Conservation (phyloP, 1,140 invertebrate genomes). For the Lasioglossum baleicum region DNA sequence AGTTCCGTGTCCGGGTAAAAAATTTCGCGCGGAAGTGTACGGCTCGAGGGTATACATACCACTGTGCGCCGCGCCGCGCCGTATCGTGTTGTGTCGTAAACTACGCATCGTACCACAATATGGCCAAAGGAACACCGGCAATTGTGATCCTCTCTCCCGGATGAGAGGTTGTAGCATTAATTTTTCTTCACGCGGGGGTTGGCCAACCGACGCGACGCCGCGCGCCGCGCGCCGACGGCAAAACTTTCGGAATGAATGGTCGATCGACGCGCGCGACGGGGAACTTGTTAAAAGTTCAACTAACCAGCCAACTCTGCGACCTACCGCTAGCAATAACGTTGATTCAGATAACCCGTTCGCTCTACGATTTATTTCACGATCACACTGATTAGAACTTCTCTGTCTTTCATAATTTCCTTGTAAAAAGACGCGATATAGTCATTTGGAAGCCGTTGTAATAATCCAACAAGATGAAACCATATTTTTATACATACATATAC, state of each 20-base stretch:
- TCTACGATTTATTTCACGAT: too few species aligned
- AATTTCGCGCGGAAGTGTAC: not conserved
- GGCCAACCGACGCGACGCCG: too few species aligned
- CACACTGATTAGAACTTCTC: too few species aligned
- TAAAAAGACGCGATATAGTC: too few species aligned
- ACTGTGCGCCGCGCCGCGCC: too few species aligned
- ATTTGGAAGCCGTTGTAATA: too few species aligned
- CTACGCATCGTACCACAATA: not conserved
- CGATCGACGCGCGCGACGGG: not conserved
- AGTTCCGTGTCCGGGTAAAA: not conserved
- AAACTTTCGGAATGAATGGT: not conserved
- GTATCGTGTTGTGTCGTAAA: conserved; percentile 4
- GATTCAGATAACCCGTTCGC: not conserved
- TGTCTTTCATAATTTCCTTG: too few species aligned
- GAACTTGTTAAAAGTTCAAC: not conserved
- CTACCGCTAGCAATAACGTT: not conserved
- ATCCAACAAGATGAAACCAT: too few species aligned
- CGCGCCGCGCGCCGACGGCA: too few species aligned
- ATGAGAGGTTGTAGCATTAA: not conserved
- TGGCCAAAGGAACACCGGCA: not conserved
- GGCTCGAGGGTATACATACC: too few species aligned
- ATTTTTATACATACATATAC: too few species aligned
- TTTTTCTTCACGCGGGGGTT: not conserved
- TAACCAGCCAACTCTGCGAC: not conserved
- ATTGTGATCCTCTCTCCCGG: not conserved